Conservation (phyloP, 2,888 invertebrate species). For the Tenthredo scrophulariae region DNA sequence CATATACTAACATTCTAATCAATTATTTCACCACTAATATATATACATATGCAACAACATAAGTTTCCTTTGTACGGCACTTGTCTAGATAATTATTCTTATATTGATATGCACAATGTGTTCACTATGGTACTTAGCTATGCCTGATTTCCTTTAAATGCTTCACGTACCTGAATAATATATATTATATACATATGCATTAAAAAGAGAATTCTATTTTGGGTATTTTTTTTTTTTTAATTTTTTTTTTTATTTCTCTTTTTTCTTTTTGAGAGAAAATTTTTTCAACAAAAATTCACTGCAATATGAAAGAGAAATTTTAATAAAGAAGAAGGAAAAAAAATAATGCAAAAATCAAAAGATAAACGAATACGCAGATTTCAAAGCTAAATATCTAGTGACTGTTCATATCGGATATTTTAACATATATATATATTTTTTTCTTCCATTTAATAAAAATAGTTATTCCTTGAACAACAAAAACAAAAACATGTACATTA, state of each 20-base stretch:
- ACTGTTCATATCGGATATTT: constrained; percentile 51
- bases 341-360: constrained; percentile 53
- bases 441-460: neutral
- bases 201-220: constrained; percentile 31
- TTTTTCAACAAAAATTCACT: neutral
- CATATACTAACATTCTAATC: neutral
- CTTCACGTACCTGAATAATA: constrained; percentile 77
- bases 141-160: constrained; percentile 77
- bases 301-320: constrained; percentile 10
- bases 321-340: constrained; percentile 46
- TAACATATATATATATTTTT: neutral
- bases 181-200: neutral
- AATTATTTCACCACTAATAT: neutral
- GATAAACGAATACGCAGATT: constrained; percentile 60
- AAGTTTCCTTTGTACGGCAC: constrained; percentile 85
- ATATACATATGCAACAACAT: constrained; percentile 75
- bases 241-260: neutral
- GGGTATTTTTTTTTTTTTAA: constrained; percentile 37
- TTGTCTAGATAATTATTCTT: constrained; percentile 77
- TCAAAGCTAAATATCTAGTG: constrained; percentile 53
- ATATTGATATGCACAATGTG: constrained; percentile 79
- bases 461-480: neutral
- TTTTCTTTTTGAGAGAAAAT: constrained; percentile 17
- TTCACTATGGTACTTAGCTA: constrained; percentile 78
- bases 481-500: constrained; percentile 22